Evolutionary conservation across 2,888 invertebrate genomes (phyloP).

Genomic region (Alloscopus bannaensis): DNA sequence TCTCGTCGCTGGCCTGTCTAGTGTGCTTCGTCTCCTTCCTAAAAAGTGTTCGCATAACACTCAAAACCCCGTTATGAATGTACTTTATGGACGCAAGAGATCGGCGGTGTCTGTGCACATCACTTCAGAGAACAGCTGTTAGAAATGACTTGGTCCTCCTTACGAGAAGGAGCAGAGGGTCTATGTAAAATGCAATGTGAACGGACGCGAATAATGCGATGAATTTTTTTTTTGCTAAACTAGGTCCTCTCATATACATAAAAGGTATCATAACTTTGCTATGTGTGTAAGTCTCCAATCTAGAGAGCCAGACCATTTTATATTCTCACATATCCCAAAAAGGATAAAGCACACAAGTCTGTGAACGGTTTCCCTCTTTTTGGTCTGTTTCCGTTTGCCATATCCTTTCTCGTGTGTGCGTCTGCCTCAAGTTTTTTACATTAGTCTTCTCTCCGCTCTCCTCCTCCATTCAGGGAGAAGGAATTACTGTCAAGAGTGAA

Average conservation of each 20-base stretch:
- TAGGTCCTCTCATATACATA: too few relatives aligned
- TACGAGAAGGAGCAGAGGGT: neutral
- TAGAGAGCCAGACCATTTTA: too few relatives aligned
- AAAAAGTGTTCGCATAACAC: conserved; percentile 23
- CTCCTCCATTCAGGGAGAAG: conserved; percentile 45
- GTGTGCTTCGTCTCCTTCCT: conserved; percentile 1
- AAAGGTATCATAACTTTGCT: too few relatives aligned
- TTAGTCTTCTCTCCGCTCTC: conserved; percentile 17
- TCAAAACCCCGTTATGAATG: conserved; percentile 31
- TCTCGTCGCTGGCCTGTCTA: conserved; percentile 21
- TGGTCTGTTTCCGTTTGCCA: too few relatives aligned
- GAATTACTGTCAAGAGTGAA: conserved; percentile 61
- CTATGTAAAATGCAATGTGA: conserved; percentile 26
- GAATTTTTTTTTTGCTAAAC: too few relatives aligned
- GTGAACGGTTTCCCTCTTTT: too few relatives aligned
- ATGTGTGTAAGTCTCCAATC: too few relatives aligned
- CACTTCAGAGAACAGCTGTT: conserved; percentile 43
- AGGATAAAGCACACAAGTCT: too few relatives aligned
- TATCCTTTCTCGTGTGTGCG: too few relatives aligned
- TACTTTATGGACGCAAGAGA: conserved; percentile 50
- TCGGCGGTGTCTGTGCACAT: conserved; percentile 10
- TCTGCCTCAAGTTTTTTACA: conserved; percentile 35
- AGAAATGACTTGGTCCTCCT: conserved; percentile 23
- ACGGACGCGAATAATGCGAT: too few relatives aligned
- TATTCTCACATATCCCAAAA: too few relatives aligned